Base-by-base conservation (phyloP, 2,888 invertebrate genomes). In the Lomographa bimaculata region DNA sequence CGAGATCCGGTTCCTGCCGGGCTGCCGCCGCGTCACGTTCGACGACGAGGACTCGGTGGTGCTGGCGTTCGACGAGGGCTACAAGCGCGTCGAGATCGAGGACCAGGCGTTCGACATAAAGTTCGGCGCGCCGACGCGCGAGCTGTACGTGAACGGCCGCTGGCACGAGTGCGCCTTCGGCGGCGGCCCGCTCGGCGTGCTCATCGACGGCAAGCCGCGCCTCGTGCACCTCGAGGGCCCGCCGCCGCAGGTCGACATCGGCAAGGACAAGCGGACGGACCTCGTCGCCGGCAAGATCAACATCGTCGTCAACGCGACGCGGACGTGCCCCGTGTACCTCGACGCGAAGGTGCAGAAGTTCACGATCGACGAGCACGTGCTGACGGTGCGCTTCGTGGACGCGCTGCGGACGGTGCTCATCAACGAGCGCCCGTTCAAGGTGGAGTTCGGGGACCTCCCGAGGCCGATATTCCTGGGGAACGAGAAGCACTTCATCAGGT, bases 161-260 rank as follows among this genome's bases (percentile, higher is more conserved):
- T 95, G 96, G 90, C 98, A 94, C 74, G 98, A 98, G 71, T 96
- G 97, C 60, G 96, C 95, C 76, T 99, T 99, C 73, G 97, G 96
- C 16, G 97, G 97, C 0, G 94, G 95, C 25, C 94, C 96, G 0
- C 91, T 97, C 27, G 92, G 93, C 1, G 93, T 98, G 5, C 93
- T 95, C 23, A 91, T 98, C 18, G 94, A 95, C 40, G 94, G 94
- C 1, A 92, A 94, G 46, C 91, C 93, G n/a, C 92, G 95, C 46
- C 87, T 92, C 24, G 91, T 99, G 1, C 94, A 95, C 62, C 85
- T 99, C 4, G 95, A 96, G 60, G 98, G 98, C 0, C 96, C 97
- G 0, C 93, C 97, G 2, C 99, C 99, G 0, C 96, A 96, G 80
- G 98, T 99, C 0, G 95, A 96, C 72, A 97, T 99, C 44, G 96